Conservation (phyloP, 2,113 vertebrate genomes). For the Nematolebias whitei region DNA sequence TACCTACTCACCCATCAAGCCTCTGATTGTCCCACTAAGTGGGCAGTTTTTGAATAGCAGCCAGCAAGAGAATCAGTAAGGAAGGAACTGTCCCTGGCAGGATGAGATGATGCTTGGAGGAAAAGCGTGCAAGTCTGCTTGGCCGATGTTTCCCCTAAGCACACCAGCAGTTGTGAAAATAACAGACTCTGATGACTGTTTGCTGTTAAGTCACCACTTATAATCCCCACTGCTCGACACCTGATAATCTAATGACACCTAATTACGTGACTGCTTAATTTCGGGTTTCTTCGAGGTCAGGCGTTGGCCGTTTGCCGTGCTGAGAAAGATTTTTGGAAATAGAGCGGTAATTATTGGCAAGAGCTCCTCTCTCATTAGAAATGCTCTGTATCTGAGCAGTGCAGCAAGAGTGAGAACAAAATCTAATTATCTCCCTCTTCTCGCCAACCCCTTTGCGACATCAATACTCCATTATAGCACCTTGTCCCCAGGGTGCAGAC, state of each 20-base stretch:
- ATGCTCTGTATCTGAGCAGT: slow-evolving; percentile 58
- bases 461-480: slow-evolving; percentile 77
- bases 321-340: slow-evolving; percentile 49
- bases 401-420: slow-evolving; percentile 66
- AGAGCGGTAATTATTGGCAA: slow-evolving; percentile 64
- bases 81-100: slow-evolving; percentile 21
- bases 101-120: slow-evolving; percentile 10
- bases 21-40: slow-evolving; percentile 27
- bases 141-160: not conserved
- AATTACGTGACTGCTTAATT: slow-evolving; percentile 60
- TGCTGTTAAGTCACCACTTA: slow-evolving; percentile 22
- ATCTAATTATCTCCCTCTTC: slow-evolving; percentile 75
- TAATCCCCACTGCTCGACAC: slow-evolving; percentile 33
- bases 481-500: slow-evolving; percentile 57
- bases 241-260: slow-evolving; percentile 64
- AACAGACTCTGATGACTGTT: not conserved
- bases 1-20: not conserved
- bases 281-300: slow-evolving; percentile 46
- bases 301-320: slow-evolving; percentile 20
- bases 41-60: slow-evolving; percentile 51
- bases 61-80: slow-evolving; percentile 18
- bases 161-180: slow-evolving; percentile 2
- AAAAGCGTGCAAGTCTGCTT: not conserved
- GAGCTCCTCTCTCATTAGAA: slow-evolving; percentile 61
- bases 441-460: slow-evolving; percentile 58